These are phyloP conservation scores for Abramis brama DNA, from an alignment of 2,113 vertebrate species.

Conservation along the genomic window DNA sequence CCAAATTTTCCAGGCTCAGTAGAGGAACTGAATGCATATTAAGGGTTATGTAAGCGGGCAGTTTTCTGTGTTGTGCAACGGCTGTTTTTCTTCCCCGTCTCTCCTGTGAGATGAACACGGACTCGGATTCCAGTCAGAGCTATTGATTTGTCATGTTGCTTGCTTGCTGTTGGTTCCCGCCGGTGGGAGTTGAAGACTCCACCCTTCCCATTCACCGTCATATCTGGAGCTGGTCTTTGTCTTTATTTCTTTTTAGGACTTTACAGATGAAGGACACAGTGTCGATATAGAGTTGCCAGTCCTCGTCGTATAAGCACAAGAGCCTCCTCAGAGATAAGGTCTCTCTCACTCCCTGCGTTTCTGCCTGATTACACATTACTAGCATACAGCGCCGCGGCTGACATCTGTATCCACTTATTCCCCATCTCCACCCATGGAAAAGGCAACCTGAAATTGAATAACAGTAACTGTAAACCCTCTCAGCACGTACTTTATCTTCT, in stretches of 20 bases:
- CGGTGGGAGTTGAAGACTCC: constrained; percentile 64
- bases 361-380: constrained; percentile 52
- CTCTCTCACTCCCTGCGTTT: neutral
- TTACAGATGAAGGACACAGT: neutral
- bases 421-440: constrained; percentile 47
- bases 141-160: constrained; percentile 72
- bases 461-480: constrained; percentile 49
- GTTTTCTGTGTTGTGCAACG: constrained; percentile 46
- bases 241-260: neutral
- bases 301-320: neutral
- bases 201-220: neutral
- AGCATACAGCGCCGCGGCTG: constrained; percentile 31
- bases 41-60: constrained; percentile 50
- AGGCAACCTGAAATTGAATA: constrained; percentile 49
- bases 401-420: constrained; percentile 62
- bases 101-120: constrained; percentile 12
- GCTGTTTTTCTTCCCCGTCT: constrained; percentile 34
- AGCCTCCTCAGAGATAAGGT: constrained; percentile 27
- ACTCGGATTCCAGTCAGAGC: constrained; percentile 60
- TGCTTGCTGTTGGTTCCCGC: constrained; percentile 63
- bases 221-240: constrained; percentile 23
- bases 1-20: constrained; percentile 66
- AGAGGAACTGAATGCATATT: constrained; percentile 48
- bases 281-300: neutral
- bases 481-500: constrained; percentile 20